phyloP scores from a whole-genome alignment of 2,113 vertebrate species.

The Amphiprion percula region DNA sequence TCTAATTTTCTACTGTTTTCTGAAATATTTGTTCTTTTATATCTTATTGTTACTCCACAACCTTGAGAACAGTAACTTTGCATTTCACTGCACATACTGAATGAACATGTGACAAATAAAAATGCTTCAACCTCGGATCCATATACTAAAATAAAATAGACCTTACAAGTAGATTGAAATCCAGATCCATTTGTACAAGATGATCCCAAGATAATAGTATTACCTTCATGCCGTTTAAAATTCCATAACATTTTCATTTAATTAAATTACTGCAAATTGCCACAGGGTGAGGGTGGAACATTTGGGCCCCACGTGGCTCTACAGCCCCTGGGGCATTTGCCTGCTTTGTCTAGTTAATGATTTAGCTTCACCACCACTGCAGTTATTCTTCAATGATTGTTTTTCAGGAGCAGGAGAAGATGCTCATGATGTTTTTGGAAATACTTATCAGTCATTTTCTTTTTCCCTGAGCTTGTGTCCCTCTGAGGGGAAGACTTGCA shows the following conservation, averaged over 20 bases:
- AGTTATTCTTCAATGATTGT: neutral
- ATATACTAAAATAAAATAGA: neutral
- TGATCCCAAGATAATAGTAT: neutral
- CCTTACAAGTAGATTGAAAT: neutral
- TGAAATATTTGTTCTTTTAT: too few species aligned
- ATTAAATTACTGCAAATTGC: slow-evolving; percentile 54
- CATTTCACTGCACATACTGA: too few species aligned
- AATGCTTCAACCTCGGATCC: too few species aligned
- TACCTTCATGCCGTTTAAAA: neutral
- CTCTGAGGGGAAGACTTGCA: neutral
- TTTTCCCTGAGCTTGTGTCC: neutral
- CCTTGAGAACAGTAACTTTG: too few species aligned
- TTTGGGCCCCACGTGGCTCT: slow-evolving; percentile 15
- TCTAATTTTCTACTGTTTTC: too few species aligned
- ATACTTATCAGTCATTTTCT: neutral
- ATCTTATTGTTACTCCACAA: too few species aligned
- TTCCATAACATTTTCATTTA: slow-evolving; percentile 23
- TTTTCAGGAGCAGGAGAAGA: neutral
- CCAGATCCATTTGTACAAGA: neutral
- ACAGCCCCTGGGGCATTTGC: slow-evolving; percentile 2
- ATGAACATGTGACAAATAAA: too few species aligned
- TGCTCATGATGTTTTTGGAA: neutral
- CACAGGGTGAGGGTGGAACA: neutral
- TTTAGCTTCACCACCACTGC: slow-evolving; percentile 1
- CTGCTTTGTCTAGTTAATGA: slow-evolving; percentile 7